These are phyloP conservation scores for Papilio machaon DNA, from an alignment of 1,140 invertebrate genomes.

Conservation along the genomic window DNA sequence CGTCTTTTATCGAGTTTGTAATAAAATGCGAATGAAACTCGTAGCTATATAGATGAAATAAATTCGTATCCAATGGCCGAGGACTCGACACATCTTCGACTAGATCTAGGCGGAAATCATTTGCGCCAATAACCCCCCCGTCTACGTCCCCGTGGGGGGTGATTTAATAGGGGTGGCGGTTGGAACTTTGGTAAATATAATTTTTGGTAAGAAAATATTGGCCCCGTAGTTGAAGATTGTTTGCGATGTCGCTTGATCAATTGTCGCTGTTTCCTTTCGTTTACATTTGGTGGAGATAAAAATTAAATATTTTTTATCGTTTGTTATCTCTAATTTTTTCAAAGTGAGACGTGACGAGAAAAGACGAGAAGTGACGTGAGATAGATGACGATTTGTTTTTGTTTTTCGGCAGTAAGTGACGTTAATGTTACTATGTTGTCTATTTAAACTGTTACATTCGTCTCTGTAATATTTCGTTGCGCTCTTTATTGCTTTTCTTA, in stretches of 20 bases:
- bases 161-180: slow-evolving; percentile 53
- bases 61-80: slow-evolving; percentile 42
- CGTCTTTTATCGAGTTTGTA: slow-evolving; percentile 8
- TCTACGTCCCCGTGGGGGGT: slow-evolving; percentile 45
- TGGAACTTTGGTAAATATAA: slow-evolving; percentile 58
- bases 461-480: background rate
- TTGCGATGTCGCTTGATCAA: slow-evolving; percentile 37
- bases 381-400: background rate
- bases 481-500: background rate
- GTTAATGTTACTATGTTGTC: background rate
- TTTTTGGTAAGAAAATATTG: slow-evolving; percentile 66
- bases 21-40: slow-evolving; percentile 37
- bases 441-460: background rate
- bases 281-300: slow-evolving; percentile 31
- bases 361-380: background rate
- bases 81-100: slow-evolving; percentile 47
- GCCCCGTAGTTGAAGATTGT: slow-evolving; percentile 42
- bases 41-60: slow-evolving; percentile 40
- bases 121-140: slow-evolving; percentile 54
- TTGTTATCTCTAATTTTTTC: background rate
- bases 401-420: background rate
- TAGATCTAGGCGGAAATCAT: slow-evolving; percentile 56
- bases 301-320: slow-evolving; percentile 31
- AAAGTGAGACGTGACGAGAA: background rate
- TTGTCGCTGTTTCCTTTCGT: slow-evolving; percentile 42